Base-by-base conservation (phyloP, 2,113 vertebrate species). In the Arenaria interpres region DNA sequence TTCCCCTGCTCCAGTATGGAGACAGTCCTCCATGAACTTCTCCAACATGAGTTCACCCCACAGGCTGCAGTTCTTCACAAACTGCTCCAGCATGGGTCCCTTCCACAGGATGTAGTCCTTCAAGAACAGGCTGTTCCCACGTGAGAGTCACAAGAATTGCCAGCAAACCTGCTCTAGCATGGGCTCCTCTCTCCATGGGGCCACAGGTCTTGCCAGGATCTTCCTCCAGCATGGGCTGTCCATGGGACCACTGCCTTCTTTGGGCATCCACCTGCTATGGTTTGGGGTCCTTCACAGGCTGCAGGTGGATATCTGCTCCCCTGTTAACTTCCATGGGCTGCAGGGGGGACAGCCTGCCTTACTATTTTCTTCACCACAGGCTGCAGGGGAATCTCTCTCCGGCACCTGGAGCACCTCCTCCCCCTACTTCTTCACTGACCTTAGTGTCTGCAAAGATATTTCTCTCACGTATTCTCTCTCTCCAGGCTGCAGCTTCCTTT, bases 211-310 rank as follows among this genome's bases (percentile, higher is more conserved):
- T 43, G n/a, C n/a, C n/a, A 64, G 35, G 45, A 63, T 4, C 33
- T 25, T 30, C 21, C 20, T 80, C 22, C 43, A 50, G 4, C 1
- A 1, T 2, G 5, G 37, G 32, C 37, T 66, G 4, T 7, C 62
- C 62, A 54, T 0, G 1, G 14, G 14, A 14, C 35, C 32, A 80
- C 48, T 23, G 48, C 19, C 39, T 54, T 24, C 60, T 66, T 66
- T 2, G 4, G 50, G 11, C 25, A 79, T 27, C 15, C 20, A 22
- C 50, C 41, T 33, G 21, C 53, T 48, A 17, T 0, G 2, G 8
- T 2, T 1, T 59, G n/a, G 28, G 8, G n/a, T 27, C n/a, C 10
- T 39, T 14, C 16, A 4, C 0, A 1, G 53, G n/a, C 16, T 56
- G 16, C 16, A 39, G 73, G 33, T 20, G 54, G 18, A 46, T 24